Evolutionary conservation across 1,140 invertebrate genomes (phyloP), one percentile per base, ranked within the genome.

Genomic region (Scaptomyza hsui): DNA sequence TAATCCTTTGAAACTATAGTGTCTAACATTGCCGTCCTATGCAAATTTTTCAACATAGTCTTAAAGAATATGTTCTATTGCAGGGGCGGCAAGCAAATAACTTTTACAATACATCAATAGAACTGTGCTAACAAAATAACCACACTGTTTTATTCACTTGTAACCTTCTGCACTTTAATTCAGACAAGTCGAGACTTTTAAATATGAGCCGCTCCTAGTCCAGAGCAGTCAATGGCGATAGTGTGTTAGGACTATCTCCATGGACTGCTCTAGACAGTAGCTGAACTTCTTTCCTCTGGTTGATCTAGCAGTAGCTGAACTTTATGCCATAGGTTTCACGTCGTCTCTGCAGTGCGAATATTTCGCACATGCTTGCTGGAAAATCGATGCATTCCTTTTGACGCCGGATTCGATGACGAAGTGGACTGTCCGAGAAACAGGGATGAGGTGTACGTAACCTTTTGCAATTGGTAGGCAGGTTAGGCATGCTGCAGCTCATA

Each of bases 341-440:
- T 24, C 13, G 5, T 3, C 2, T n/a, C 5, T 10, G 45, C 12
- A 39, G 0, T 0, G 18, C n/a, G 13, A 0, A 16, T 0, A 12
- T 1, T 1, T 29, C 19, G 32, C 32, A 3, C 35, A 9, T 19
- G 7, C 16, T 10, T 0, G 1, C 4, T 3, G 26, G 29, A n/a
- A n/a, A n/a, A 15, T n/a, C 4, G 0, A 13, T 0, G 3, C 76
- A 75, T 19, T 80, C 72, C 0, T 2, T 45, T 0, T 4, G 1
- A 0, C 41, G 56, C 0, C 10, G 9, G 0, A 18, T 32, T 4
- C 42, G 44, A 0, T 5, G 1, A 5, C 24, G 24, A 0, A 6
- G 16, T 1, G 3, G 1, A 4, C 0, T 0, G 7, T 83, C 79
- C 7, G 79, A 75, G 1, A 21, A 83, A 4, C 75, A 72, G 0